A percentile compares a stretch with the other conserved stretches of the same genome.
Conservation (phyloP, 2,113 vertebrate genomes). For the Pandion haliaetus region DNA sequence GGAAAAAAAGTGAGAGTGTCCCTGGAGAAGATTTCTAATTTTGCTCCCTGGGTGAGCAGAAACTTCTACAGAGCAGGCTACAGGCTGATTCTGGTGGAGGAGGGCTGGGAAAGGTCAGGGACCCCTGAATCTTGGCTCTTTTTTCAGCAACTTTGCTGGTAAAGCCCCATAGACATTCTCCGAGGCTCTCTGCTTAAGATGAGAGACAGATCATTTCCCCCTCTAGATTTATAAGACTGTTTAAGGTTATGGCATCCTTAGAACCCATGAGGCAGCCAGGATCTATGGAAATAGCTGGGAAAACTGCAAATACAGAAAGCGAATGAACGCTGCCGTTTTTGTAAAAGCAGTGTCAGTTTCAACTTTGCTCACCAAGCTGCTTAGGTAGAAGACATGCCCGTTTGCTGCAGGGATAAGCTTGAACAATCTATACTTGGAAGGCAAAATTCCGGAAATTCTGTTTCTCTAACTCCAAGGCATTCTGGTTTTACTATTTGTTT, state of each 20-base stretch:
- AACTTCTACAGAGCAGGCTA: background rate
- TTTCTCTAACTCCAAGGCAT: background rate
- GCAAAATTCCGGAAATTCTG: background rate
- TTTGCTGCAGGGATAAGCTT: background rate
- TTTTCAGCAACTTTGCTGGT: background rate
- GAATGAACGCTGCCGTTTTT: background rate
- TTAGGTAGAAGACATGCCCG: background rate
- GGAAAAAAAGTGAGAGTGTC: background rate
- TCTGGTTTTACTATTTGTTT: background rate
- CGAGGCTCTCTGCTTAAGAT: background rate
- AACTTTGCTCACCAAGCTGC: background rate
- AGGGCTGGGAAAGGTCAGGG: constrained; percentile 57
- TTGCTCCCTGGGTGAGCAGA: constrained; percentile 12
- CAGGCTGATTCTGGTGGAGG: background rate
- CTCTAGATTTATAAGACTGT: background rate
- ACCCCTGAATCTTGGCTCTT: background rate
- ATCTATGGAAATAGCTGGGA: constrained; percentile 10
- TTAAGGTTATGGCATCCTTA: background rate
- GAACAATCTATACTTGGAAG: background rate
- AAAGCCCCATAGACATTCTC: background rate
- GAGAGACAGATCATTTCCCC: background rate
- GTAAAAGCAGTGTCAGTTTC: background rate
- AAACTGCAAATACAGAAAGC: background rate
- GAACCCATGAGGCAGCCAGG: background rate
- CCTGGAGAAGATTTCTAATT: constrained; percentile 35